A percentile compares a stretch with the other conserved stretches of the same genome.
phyloP scores from a whole-genome alignment of 2,888 invertebrate species.

The Sisyra nigra region DNA sequence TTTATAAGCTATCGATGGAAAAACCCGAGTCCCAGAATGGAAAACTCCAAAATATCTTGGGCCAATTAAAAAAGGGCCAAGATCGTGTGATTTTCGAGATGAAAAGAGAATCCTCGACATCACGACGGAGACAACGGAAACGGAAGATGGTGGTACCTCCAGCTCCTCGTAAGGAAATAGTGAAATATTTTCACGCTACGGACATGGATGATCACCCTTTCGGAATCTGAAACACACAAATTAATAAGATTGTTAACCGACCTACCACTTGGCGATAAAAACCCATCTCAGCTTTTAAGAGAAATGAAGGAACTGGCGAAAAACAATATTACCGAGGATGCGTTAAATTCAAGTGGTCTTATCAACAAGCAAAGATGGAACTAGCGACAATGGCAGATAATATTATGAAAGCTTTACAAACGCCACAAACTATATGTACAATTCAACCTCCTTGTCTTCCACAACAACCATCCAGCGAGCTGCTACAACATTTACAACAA shows the following conservation, averaged over 20 bases:
- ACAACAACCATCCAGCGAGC: not conserved
- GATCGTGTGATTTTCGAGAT: too few relatives aligned
- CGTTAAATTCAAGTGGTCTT: slow-evolving; percentile 9
- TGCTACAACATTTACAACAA: not conserved
- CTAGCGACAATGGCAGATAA: slow-evolving; percentile 10
- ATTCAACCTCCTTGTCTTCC: not conserved
- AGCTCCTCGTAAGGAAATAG: not conserved
- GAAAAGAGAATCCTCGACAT: too few relatives aligned
- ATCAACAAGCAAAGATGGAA: slow-evolving; percentile 5
- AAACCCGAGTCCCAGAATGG: slow-evolving; percentile 19
- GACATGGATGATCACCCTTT: slow-evolving; percentile 10
- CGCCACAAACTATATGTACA: not conserved
- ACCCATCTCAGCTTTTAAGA: slow-evolving; percentile 13
- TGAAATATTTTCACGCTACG: not conserved
- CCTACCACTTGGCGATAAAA: slow-evolving; percentile 12
- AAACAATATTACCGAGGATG: slow-evolving; percentile 8
- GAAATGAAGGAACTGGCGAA: slow-evolving; percentile 12
- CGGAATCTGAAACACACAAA: slow-evolving; percentile 11
- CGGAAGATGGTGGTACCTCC: not conserved
- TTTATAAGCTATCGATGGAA: slow-evolving; percentile 12
- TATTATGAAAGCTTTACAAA: slow-evolving; percentile 7
- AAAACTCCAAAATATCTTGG: slow-evolving; percentile 17
- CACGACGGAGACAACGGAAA: too few relatives aligned
- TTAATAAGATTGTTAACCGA: slow-evolving; percentile 11
- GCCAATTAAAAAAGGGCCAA: slow-evolving; percentile 14